Conservation (phyloP, 2,888 invertebrate species). For the Drosophila nr. perissopoda region DNA sequence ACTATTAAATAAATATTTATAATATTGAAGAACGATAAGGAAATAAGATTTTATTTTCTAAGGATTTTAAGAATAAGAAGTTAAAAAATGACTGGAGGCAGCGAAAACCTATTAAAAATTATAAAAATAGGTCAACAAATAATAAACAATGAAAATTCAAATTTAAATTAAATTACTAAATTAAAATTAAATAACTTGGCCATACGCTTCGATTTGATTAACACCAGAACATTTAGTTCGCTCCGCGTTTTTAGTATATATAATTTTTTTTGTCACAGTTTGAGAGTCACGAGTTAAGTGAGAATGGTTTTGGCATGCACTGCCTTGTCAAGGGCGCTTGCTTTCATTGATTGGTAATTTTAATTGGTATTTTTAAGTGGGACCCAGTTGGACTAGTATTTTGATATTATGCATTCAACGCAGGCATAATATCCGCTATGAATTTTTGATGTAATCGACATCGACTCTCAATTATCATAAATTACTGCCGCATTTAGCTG, state of each 20-base stretch:
- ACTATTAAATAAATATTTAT: too few species aligned
- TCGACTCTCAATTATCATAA: slow-evolving; percentile 36
- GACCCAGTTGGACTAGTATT: not conserved
- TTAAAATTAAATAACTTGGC: not conserved
- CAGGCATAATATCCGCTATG: slow-evolving; percentile 9
- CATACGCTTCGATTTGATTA: not conserved
- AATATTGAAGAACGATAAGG: too few species aligned
- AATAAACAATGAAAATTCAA: not conserved
- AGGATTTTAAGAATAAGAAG: not conserved
- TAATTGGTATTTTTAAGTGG: slow-evolving; percentile 33
- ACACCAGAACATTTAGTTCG: not conserved
- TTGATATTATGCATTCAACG: slow-evolving; percentile 6
- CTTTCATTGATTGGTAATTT: not conserved
- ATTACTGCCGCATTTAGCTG: slow-evolving; percentile 19
- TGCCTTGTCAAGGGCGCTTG: not conserved
- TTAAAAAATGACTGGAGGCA: not conserved
- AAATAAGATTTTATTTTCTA: too few species aligned
- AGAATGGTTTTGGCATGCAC: not conserved
- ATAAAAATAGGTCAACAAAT: not conserved
- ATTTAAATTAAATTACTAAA: not conserved
- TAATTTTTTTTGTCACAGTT: not conserved
- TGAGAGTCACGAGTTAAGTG: not conserved
- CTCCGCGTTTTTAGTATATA: not conserved
- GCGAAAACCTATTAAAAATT: not conserved
- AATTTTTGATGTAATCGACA: slow-evolving; percentile 38